These are phyloP conservation scores for Zophobas morio DNA, from an alignment of 1,140 invertebrate species.

Conservation along the genomic window DNA sequence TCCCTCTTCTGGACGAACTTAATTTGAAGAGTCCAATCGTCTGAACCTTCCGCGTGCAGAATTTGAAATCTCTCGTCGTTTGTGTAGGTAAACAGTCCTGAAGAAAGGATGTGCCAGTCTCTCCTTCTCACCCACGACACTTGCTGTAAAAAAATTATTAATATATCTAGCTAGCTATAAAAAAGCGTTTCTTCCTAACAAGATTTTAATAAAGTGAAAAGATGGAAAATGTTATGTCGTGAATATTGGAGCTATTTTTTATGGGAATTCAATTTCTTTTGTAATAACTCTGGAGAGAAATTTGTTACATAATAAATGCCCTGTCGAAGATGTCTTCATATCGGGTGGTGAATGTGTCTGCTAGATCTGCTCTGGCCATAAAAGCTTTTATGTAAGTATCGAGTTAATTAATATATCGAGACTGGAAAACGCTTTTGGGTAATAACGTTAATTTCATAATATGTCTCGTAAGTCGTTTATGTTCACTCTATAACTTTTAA, in stretches of 20 bases:
- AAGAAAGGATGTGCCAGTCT: slow-evolving; percentile 94
- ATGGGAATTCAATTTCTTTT: slow-evolving; percentile 40
- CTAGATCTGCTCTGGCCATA: slow-evolving; percentile 5
- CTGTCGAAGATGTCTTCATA: slow-evolving; percentile 9
- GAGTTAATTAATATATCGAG: slow-evolving; percentile 35
- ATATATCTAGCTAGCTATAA: neutral
- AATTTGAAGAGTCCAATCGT: slow-evolving; percentile 94
- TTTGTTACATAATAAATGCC: slow-evolving; percentile 39
- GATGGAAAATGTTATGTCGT: slow-evolving; percentile 28
- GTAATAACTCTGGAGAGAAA: slow-evolving; percentile 26
- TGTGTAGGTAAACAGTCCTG: slow-evolving; percentile 90
- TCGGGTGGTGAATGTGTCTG: slow-evolving; percentile 19
- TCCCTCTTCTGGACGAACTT: slow-evolving; percentile 93
- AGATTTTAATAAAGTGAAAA: slow-evolving; percentile 41
- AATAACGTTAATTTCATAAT: slow-evolving; percentile 13
- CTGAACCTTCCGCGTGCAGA: slow-evolving; percentile 79
- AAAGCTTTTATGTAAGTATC: slow-evolving; percentile 4
- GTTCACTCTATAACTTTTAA: slow-evolving; percentile 25
- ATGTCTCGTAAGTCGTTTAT: slow-evolving; percentile 14
- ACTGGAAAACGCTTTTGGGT: slow-evolving; percentile 5
- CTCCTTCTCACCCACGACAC: slow-evolving; percentile 91
- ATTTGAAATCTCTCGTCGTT: slow-evolving; percentile 91
- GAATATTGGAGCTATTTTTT: slow-evolving; percentile 47
- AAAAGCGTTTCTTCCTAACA: neutral
- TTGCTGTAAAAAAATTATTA: slow-evolving; percentile 70